Evolutionary conservation across 2,113 vertebrate species (phyloP).

Genomic region (Prolemur simus): DNA sequence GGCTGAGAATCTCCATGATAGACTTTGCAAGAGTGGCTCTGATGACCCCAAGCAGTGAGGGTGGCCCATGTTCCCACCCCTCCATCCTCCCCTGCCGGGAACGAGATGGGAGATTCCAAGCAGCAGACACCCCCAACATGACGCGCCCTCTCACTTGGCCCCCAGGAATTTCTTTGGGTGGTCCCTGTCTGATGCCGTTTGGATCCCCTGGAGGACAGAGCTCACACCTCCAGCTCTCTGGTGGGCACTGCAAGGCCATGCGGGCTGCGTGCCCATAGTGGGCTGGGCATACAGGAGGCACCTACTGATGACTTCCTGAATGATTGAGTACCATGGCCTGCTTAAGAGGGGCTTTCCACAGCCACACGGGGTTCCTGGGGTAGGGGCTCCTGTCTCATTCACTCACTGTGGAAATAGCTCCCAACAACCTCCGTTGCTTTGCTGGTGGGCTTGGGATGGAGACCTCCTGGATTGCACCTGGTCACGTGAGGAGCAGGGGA

Average conservation of each 20-base stretch:
- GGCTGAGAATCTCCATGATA: not conserved
- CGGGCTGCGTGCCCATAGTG: no score
- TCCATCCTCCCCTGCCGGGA: not conserved
- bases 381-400: not conserved
- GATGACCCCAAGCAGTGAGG: not conserved
- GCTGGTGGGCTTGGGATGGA: not conserved
- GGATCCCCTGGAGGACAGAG: not conserved
- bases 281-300: not conserved
- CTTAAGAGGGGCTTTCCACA: not conserved
- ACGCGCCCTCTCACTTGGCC: not conserved
- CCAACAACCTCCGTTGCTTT: not conserved
- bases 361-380: not conserved
- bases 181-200: not conserved
- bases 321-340: accelerated
- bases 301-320: not conserved
- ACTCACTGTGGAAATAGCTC: not conserved
- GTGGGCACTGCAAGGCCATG: not conserved
- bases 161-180: not conserved
- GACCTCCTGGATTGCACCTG: no score
- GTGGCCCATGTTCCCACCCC: accelerated
- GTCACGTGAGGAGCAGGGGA: not conserved
- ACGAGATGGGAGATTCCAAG: not conserved
- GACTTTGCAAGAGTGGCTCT: not conserved
- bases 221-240: not conserved
- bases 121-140: accelerated